Conservation (phyloP, 2,888 invertebrate species). For the Kryphioiulus occultus region DNA sequence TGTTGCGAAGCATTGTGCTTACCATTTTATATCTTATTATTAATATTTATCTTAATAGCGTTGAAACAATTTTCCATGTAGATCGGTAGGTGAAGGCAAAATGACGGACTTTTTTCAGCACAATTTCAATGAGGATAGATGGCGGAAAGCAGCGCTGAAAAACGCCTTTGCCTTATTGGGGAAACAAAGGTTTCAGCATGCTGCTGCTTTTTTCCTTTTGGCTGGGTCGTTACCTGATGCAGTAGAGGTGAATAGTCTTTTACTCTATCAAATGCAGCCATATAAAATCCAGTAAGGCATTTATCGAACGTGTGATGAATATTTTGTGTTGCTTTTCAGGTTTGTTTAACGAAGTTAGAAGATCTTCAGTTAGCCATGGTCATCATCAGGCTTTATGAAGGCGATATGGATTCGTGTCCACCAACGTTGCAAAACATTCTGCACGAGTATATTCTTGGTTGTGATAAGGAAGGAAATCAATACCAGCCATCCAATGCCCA, state of each 20-base stretch:
- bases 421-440: slow-evolving; percentile 77
- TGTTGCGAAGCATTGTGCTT: too few species aligned
- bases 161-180: slow-evolving; percentile 97
- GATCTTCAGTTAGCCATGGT: slow-evolving; percentile 96
- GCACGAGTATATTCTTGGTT: slow-evolving; percentile 71
- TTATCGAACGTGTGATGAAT: slow-evolving; percentile 11
- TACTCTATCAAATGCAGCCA: background rate
- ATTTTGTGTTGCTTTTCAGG: slow-evolving; percentile 64
- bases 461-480: slow-evolving; percentile 72
- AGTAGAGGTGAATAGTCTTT: slow-evolving; percentile 74
- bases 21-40: background rate
- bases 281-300: background rate
- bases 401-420: slow-evolving; percentile 72
- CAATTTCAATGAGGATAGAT: slow-evolving; percentile 90
- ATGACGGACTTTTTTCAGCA: slow-evolving; percentile 96
- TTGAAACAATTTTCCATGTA: slow-evolving; percentile 57
- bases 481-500: slow-evolving; percentile 78
- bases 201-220: slow-evolving; percentile 96
- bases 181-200: slow-evolving; percentile 95
- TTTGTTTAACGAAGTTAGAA: slow-evolving; percentile 86
- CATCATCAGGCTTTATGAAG: slow-evolving; percentile 88
- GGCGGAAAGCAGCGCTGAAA: slow-evolving; percentile 97
- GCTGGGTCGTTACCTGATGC: slow-evolving; percentile 95
- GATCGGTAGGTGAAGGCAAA: slow-evolving; percentile 83
- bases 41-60: background rate